Evolutionary conservation across 2,113 vertebrate genomes (phyloP).

Genomic region (Orcinus orca): DNA sequence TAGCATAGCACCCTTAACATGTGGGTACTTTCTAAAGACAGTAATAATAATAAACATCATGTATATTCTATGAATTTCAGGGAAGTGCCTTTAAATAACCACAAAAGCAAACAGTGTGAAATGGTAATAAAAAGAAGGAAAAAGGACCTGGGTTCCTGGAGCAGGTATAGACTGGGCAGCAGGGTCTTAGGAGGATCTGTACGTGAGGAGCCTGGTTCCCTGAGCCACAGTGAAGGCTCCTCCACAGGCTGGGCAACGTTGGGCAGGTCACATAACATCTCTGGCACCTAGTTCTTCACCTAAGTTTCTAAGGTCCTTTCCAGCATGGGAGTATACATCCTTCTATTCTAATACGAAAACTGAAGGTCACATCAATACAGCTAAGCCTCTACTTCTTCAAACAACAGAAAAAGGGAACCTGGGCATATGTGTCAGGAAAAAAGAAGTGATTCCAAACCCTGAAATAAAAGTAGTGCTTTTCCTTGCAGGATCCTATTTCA

Average conservation of each 20-base stretch:
- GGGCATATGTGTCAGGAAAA: neutral
- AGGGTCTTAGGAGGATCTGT: neutral
- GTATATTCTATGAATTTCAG: neutral
- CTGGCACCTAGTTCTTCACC: neutral
- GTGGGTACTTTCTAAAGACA: neutral
- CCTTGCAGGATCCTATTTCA: neutral
- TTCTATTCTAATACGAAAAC: neutral
- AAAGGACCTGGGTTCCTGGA: neutral
- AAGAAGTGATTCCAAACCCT: neutral
- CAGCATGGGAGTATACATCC: neutral
- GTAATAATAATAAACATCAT: neutral
- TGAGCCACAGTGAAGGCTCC: fast-evolving
- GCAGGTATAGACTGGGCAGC: neutral
- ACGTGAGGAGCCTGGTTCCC: neutral
- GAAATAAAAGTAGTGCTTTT: neutral
- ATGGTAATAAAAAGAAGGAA: neutral
- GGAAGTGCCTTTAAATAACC: neutral
- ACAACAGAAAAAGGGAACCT: neutral
- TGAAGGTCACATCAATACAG: neutral
- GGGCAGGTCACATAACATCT: neutral
- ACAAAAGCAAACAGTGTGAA: neutral
- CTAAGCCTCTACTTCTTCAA: neutral
- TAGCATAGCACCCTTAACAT: fast-evolving
- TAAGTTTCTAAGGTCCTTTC: neutral
- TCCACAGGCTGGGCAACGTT: fast-evolving